Evolutionary conservation across 2,888 invertebrate species (phyloP).

Genomic region (Acanthosoma haemorrhoidale): DNA sequence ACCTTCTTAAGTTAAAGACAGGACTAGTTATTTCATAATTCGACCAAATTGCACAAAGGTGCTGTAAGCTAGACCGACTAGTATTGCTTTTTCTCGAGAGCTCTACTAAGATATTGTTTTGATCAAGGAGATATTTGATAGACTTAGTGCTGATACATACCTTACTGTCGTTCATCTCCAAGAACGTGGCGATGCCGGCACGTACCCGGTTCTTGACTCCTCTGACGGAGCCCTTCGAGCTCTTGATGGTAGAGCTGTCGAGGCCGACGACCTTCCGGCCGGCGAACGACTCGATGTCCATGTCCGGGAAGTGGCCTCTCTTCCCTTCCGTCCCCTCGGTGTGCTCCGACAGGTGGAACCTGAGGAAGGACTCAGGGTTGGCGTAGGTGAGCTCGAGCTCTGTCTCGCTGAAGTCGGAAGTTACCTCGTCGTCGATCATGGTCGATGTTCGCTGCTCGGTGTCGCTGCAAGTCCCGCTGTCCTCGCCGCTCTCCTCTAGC

Average conservation of each 20-base stretch:
- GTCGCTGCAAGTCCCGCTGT: slow-evolving; percentile 81
- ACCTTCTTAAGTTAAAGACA: no score
- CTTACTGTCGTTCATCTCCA: slow-evolving; percentile 77
- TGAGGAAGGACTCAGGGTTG: slow-evolving; percentile 61
- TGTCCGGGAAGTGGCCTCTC: slow-evolving; percentile 41
- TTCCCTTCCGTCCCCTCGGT: slow-evolving; percentile 48
- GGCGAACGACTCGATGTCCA: slow-evolving; percentile 59
- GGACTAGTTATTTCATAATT: no score
- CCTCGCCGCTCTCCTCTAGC: slow-evolving; percentile 47
- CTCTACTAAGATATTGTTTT: no score
- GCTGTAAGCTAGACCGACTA: no score
- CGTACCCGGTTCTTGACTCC: slow-evolving; percentile 91
- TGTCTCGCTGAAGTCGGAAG: slow-evolving; percentile 75
- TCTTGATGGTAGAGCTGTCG: slow-evolving; percentile 71
- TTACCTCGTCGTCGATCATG: slow-evolving; percentile 58
- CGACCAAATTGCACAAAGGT: no score
- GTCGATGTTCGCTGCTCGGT: slow-evolving; percentile 64
- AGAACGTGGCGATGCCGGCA: slow-evolving; percentile 91
- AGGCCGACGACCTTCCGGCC: slow-evolving; percentile 62
- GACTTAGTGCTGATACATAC: no score
- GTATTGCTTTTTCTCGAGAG: no score
- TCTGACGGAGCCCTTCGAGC: slow-evolving; percentile 86
- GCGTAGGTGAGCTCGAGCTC: slow-evolving; percentile 54
- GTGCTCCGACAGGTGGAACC: slow-evolving; percentile 75
- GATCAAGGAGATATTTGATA: no score